phyloP scores from a whole-genome alignment of 2,888 invertebrate species.

The Ashinkailepas kermadecensis region DNA sequence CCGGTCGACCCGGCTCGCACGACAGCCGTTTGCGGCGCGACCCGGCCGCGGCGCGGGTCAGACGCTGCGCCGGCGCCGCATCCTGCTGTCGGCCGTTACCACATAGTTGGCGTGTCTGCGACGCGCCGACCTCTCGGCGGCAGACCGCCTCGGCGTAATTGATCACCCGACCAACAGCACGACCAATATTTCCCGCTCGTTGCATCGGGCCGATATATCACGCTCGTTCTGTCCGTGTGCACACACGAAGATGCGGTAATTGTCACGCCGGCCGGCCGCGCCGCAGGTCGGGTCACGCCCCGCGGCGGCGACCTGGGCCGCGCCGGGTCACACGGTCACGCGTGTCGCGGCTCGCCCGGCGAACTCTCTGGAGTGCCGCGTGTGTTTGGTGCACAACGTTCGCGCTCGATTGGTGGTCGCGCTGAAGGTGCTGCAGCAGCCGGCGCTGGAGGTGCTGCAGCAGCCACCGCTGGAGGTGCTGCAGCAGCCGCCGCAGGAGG shows the following conservation, averaged over 20 bases:
- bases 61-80: neutral
- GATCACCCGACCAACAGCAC: neutral
- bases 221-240: neutral
- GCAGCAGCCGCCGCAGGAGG: no score
- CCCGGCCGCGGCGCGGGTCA: neutral
- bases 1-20: slow-evolving; percentile 4
- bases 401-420: no score
- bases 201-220: neutral
- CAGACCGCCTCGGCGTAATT: neutral
- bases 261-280: neutral
- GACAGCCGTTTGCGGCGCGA: neutral
- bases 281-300: neutral
- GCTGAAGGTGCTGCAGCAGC: no score
- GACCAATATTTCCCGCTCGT: slow-evolving; percentile 17
- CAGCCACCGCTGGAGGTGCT: no score
- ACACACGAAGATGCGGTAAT: slow-evolving; percentile 10
- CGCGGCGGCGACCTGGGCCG: neutral
- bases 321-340: neutral
- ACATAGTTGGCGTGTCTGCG: slow-evolving; percentile 15
- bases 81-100: slow-evolving; percentile 14
- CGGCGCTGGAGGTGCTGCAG: no score
- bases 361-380: no score
- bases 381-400: no score
- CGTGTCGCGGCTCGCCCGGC: neutral
- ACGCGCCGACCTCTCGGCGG: neutral